Percentiles rank a stretch among this genome's conserved stretches.
These are phyloP conservation scores for Autographa pulchrina DNA, from an alignment of 2,888 invertebrate genomes.

Conservation along the genomic window DNA sequence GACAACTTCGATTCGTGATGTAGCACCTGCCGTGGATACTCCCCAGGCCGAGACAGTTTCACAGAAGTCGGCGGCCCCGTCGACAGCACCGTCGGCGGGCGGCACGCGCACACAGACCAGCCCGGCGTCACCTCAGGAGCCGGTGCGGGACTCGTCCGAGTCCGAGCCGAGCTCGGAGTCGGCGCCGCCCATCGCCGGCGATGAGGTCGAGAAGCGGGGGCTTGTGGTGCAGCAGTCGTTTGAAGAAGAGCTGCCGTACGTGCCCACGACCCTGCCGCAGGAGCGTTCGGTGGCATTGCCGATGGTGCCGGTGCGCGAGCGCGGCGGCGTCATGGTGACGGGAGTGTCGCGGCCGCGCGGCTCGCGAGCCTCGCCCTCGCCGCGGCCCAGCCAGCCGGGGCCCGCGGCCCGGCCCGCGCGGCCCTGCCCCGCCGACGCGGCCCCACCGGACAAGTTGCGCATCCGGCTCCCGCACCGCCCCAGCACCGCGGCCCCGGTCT, in stretches of 20 bases:
- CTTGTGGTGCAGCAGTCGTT: slow-evolving; percentile 95
- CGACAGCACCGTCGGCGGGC: neutral
- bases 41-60: slow-evolving; percentile 34
- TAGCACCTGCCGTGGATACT: slow-evolving; percentile 49
- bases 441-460: slow-evolving; percentile 74
- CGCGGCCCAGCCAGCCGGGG: slow-evolving; percentile 57
- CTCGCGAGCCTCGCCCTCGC: slow-evolving; percentile 90
- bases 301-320: slow-evolving; percentile 92
- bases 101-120: slow-evolving; percentile 26
- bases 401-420: slow-evolving; percentile 65
- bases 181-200: slow-evolving; percentile 76
- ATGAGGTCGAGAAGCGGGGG: slow-evolving; percentile 91
- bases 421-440: slow-evolving; percentile 66
- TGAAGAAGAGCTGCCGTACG: slow-evolving; percentile 95
- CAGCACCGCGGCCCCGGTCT: slow-evolving; percentile 55
- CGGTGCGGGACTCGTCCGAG: slow-evolving; percentile 90
- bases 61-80: slow-evolving; percentile 4
- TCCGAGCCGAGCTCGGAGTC: slow-evolving; percentile 91
- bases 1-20: slow-evolving; percentile 49
- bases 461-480: slow-evolving; percentile 79
- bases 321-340: slow-evolving; percentile 74
- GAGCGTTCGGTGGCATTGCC: slow-evolving; percentile 95
- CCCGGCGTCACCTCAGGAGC: slow-evolving; percentile 44
- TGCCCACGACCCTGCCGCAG: slow-evolving; percentile 96
- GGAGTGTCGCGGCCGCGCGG: slow-evolving; percentile 90